Base-by-base conservation (phyloP, 2,888 invertebrate species). In the Orthosia gothica region DNA sequence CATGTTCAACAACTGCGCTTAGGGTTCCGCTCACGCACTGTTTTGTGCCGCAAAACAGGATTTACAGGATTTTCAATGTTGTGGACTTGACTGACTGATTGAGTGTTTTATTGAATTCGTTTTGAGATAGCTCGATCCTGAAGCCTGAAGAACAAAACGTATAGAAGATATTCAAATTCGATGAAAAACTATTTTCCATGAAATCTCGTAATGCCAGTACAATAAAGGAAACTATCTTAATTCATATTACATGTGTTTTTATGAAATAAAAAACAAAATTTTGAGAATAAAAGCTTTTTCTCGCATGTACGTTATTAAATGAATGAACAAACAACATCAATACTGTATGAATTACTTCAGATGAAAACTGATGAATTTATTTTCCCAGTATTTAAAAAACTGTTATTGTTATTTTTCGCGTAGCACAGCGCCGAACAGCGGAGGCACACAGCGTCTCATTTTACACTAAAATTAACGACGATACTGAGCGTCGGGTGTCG, bases 391-490 rank as follows among this genome's bases (percentile, higher is more conserved):
- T 74, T 66, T 20, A 58, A 71, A 73, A 76, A 77, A 75, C 59
- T 58, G 71, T 64, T 80, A 87, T 81, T 79, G 77, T 79, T 79
- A 70, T 79, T 87, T 79, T 88, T 89, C 82, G 83, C 81, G 84
- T 86, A 89, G 82, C 64, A 65, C 64, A 79, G 61, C 61, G 69
- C 70, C 67, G 89, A 91, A 89, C 84, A 69, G 52, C 68, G 83
- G 79, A 87, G 84, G 88, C 87, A 88, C 85, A 89, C 88, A 81
- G 88, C 86, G 86, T 88, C 86, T 93, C 92, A 63, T 75, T 77
- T 93, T 93, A 89, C 93, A 90, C 89, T 91, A 88, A 92, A 93
- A 93, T 93, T 93, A 93, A 93, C 92, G 90, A 88, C 88, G 91
- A 90, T 91, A 89, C 90, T 80, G 80, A 83, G 92, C 89, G 75